phyloP scores from a whole-genome alignment of 2,888 invertebrate species.

The Acronicta alni region DNA sequence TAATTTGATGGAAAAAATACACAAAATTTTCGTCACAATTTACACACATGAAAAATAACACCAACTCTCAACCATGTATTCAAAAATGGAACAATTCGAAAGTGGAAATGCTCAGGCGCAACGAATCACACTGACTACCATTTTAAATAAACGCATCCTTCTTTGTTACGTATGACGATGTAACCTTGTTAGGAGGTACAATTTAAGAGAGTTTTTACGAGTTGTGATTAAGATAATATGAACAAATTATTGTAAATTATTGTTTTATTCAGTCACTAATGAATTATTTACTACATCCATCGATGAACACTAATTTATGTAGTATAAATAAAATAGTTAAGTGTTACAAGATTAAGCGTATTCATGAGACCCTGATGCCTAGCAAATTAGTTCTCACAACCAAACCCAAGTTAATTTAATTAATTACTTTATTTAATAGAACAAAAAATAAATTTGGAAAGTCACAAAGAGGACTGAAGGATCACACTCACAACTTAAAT shows the following conservation, averaged over 20 bases:
- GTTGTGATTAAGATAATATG: conserved; percentile 15
- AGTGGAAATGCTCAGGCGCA: conserved; percentile 61
- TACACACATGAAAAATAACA: conserved; percentile 7
- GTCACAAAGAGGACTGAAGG: not conserved
- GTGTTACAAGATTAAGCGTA: not conserved
- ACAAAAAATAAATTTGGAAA: too few species aligned
- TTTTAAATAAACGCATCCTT: conserved; percentile 65
- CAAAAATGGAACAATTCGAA: conserved; percentile 55
- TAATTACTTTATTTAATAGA: too few species aligned
- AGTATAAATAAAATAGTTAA: conserved; percentile 12
- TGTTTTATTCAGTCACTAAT: conserved; percentile 13
- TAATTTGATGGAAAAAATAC: not conserved
- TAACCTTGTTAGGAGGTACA: conserved; percentile 68
- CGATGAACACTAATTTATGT: not conserved
- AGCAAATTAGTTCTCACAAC: conserved; percentile 7
- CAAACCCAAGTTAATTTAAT: conserved; percentile 14
- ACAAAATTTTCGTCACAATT: not conserved
- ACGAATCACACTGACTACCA: conserved; percentile 62
- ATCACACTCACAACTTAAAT: too few species aligned
- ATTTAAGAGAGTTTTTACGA: conserved; percentile 34
- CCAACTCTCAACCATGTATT: conserved; percentile 26
- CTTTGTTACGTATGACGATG: conserved; percentile 43
- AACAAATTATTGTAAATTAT: not conserved
- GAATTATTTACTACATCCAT: conserved; percentile 27
- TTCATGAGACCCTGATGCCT: not conserved